phyloP scores from a whole-genome alignment of 2,888 invertebrate genomes.

The Pseudolycoriella hygida region DNA sequence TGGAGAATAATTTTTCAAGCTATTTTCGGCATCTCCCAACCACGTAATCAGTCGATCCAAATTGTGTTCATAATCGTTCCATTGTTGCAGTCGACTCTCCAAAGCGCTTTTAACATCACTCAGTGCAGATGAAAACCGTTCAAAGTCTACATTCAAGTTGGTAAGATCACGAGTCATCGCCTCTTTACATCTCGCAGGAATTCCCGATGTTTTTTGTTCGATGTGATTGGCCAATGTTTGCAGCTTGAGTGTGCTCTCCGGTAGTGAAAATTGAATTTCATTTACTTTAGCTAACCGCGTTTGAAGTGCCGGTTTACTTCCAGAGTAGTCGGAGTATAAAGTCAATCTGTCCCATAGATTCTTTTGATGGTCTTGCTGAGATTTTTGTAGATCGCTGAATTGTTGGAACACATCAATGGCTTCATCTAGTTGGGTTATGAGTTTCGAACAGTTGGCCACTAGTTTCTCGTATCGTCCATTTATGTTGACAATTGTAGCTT shows the following conservation, averaged over 20 bases:
- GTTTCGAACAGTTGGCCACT: constrained; percentile 42
- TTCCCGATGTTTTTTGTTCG: constrained; percentile 42
- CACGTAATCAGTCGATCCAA: constrained; percentile 66
- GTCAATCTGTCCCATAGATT: constrained; percentile 77
- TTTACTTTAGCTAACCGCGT: constrained; percentile 61
- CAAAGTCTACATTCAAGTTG: constrained; percentile 64
- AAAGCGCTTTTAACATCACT: constrained; percentile 62
- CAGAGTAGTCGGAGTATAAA: constrained; percentile 66
- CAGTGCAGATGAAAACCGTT: constrained; percentile 60
- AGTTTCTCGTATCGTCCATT: constrained; percentile 59
- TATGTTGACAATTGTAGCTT: constrained; percentile 51
- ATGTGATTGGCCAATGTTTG: constrained; percentile 58
- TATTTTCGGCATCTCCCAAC: constrained; percentile 71
- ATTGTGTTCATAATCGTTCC: constrained; percentile 79
- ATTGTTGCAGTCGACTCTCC: constrained; percentile 72
- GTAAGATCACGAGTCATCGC: constrained; percentile 65
- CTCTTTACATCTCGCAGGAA: constrained; percentile 72
- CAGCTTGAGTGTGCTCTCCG: constrained; percentile 61
- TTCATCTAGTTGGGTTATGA: constrained; percentile 55
- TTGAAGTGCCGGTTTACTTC: constrained; percentile 72
- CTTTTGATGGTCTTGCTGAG: constrained; percentile 79
- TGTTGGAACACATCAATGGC: constrained; percentile 68
- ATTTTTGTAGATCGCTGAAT: constrained; percentile 70
- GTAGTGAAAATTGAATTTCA: constrained; percentile 60
- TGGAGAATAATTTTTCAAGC: constrained; percentile 66